Percentiles rank a stretch among this genome's conserved stretches.
These are phyloP conservation scores for Phortica okadai DNA, from an alignment of 2,888 invertebrate species.

Conservation along the genomic window DNA sequence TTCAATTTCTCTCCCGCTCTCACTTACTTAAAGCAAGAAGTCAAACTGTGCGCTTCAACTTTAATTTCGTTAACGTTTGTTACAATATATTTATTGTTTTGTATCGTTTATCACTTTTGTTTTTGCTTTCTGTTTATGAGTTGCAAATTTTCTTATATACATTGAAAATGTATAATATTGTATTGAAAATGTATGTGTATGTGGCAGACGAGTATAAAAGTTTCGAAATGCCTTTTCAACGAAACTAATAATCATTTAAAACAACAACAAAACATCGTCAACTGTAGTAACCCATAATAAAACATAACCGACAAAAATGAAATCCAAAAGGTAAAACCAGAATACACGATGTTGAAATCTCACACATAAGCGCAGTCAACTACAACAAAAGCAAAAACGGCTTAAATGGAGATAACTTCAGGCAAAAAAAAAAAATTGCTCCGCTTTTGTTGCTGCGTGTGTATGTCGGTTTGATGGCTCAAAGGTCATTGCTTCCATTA, in stretches of 20 bases:
- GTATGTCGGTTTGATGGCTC: conserved; percentile 55
- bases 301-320: not conserved
- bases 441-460: conserved; percentile 11
- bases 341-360: conserved; percentile 19
- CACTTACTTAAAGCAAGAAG: not conserved
- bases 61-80: conserved; percentile 11
- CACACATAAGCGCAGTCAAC: not conserved
- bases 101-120: not conserved
- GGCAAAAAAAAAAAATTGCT: conserved; percentile 5
- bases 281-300: not conserved
- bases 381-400: not conserved
- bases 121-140: conserved; percentile 15
- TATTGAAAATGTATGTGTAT: not conserved
- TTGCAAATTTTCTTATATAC: conserved; percentile 15
- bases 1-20: not conserved
- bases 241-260: conserved; percentile 19
- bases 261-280: conserved; percentile 6
- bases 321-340: conserved; percentile 14
- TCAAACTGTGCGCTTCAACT: conserved; percentile 12
- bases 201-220: not conserved
- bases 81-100: not conserved
- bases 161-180: not conserved
- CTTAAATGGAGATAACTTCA: not conserved
- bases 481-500: conserved; percentile 69
- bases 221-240: conserved; percentile 8